Base-by-base conservation (phyloP, 2,888 invertebrate species). In the Perithous albicinctus region DNA sequence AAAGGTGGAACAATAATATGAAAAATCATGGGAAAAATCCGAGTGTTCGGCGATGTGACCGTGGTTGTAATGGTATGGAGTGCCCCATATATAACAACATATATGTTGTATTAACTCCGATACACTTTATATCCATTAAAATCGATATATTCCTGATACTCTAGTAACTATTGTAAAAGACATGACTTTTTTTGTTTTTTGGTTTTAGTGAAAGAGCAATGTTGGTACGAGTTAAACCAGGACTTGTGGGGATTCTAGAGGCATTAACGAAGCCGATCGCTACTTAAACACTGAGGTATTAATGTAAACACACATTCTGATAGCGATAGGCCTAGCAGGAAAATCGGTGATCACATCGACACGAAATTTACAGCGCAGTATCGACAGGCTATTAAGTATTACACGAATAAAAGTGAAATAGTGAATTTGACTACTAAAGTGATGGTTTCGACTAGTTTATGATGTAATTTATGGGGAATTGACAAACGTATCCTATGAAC, bases 261-360 rank as follows among this genome's bases (percentile, higher is more conserved):
- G 91, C 91, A 89, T 91, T 91, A 92, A 92, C 89, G 90, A 90
- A 29, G 86, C 20, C 91, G 90, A 91, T 91, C 91, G 91, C 90
- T 88, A 90, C 89, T 91, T 89, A 91, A 92, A 92, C 91, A 91
- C 91, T 89, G 87, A 88, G 89, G 92, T 92, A 92, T 92, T 92
- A 92, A 92, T 92, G 92, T 92, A 91, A 92, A 92, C 82, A 92
- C 91, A 91, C 91, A 91, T 91, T 89, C 91, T 89, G 92, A 92
- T 92, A 92, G 90, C 92, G 92, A 92, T 92, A 92, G 88, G 88
- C 89, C 87, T 87, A 85, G 84, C 85, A 15, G 26, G 67, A 76
- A 70, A 76, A 54, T 64, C 66, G 20, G 15, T 46, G 46, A 18
- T 0, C 41, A n/a, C n/a, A 3, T 41, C 1, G n/a, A 41, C 12